Conservation (phyloP, 2,888 invertebrate genomes). For the Neoascia interrupta region DNA sequence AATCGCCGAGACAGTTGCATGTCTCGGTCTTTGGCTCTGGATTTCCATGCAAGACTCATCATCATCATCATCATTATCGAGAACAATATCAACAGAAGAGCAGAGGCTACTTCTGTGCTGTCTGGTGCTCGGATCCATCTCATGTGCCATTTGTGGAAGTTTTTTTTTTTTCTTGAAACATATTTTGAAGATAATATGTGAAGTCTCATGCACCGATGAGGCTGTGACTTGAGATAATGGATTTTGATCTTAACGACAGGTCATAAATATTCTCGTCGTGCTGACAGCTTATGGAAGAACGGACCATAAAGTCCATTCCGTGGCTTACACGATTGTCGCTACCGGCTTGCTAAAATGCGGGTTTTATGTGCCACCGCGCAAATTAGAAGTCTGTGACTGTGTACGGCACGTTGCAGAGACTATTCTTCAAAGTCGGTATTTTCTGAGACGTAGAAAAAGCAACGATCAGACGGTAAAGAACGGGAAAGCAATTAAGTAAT, state of each 20-base stretch:
- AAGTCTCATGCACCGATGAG: neutral
- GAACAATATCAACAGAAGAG: neutral
- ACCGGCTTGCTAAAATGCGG: neutral
- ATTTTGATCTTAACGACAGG: slow-evolving; percentile 9
- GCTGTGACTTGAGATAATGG: slow-evolving; percentile 38
- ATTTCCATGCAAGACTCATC: slow-evolving; percentile 28
- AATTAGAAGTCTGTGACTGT: no score
- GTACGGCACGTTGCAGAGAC: no score
- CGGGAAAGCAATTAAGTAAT: no score
- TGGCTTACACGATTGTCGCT: neutral
- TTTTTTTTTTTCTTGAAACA: no score
- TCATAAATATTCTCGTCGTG: slow-evolving; percentile 28
- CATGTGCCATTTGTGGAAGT: no score
- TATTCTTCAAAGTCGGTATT: no score
- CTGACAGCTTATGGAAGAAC: slow-evolving; percentile 35
- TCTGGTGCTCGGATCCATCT: neutral
- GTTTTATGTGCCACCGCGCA: no score
- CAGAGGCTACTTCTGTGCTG: neutral
- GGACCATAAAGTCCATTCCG: slow-evolving; percentile 42
- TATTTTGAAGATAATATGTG: no score
- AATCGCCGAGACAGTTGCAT: slow-evolving; percentile 30
- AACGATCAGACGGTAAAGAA: no score
- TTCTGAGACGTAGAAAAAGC: no score
- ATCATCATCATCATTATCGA: slow-evolving; percentile 11
- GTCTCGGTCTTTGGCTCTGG: slow-evolving; percentile 1